Base-by-base conservation (phyloP, 2,797 vertebrate genomes). In the Spheniscus humboldti region DNA sequence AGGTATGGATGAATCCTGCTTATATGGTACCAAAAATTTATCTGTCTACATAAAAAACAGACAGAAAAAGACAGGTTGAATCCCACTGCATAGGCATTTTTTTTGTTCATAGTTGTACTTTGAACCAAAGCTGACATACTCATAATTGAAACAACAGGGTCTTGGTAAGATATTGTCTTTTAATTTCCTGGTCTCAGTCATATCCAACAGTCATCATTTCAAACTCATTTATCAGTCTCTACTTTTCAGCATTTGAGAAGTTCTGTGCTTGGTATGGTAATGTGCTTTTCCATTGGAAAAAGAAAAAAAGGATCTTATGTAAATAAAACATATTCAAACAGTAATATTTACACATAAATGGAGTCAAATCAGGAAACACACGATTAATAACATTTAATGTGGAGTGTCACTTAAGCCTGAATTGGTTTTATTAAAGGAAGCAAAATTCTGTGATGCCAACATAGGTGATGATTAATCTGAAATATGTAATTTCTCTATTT, bases 291-390 rank as follows among this genome's bases (percentile, higher is more conserved):
- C 25, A 79, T 10, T 76, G 33, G 39, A 53, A 48, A 60, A 18
- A 47, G 2, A 23, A 56, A 48, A 64, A 24, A 79, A 23, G 6
- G 4, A 27, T 43, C 57, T 88, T 91, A 90, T 39, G 9, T 86
- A 90, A 92, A 94, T 84, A 94, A 86, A 90, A 27, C 19, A 53
- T 55, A 67, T 18, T 88, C 24, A 83, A 86, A 83, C 13, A 68
- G 67, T 86, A 93, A 93, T 93, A 95, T 95, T 90, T 88, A 87
- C 15, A 74, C 15, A 35, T 57, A 86, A 91, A 82, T 88, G 8
- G 22, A 94, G 28, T 83, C 12, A 91, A 30, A 73, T 90, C 77
- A 92, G 88, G 94, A 95, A 96, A 86, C 35, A 86, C 14, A 78
- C 41, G 76, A 90, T 94, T 78, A 92, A 90, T 96, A 82, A 88